These are phyloP conservation scores for Phyllotis vaccarum DNA, from an alignment of 2,797 vertebrate genomes.

Conservation along the genomic window DNA sequence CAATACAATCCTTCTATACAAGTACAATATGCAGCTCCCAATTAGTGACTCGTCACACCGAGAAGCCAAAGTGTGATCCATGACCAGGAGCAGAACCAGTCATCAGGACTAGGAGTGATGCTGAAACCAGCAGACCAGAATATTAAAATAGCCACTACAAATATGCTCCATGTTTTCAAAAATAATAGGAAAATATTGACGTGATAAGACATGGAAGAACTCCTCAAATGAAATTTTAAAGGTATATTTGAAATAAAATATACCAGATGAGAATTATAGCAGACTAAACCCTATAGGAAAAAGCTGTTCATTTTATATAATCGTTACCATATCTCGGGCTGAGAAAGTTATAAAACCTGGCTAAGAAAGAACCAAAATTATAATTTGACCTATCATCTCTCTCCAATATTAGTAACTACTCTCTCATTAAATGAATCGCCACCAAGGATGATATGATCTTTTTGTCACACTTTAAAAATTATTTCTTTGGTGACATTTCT, in stretches of 20 bases:
- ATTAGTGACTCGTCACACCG: neutral
- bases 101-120: neutral
- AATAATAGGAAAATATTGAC: neutral
- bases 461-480: neutral
- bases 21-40: neutral
- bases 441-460: neutral
- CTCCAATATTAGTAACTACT: neutral
- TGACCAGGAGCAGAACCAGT: neutral
- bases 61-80: neutral
- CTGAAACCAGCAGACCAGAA: neutral
- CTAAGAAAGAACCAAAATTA: neutral
- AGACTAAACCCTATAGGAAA: neutral
- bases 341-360: constrained; percentile 3
- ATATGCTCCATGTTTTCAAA: neutral
- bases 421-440: neutral
- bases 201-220: neutral
- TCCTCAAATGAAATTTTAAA: neutral
- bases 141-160: neutral
- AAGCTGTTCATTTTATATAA: constrained; percentile 40
- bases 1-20: no score
- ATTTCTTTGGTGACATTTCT: neutral
- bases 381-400: neutral
- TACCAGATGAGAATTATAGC: neutral
- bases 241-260: constrained; percentile 49
- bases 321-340: neutral